Conservation (phyloP, 2,113 vertebrate species). For the Hydrolagus affinis region DNA sequence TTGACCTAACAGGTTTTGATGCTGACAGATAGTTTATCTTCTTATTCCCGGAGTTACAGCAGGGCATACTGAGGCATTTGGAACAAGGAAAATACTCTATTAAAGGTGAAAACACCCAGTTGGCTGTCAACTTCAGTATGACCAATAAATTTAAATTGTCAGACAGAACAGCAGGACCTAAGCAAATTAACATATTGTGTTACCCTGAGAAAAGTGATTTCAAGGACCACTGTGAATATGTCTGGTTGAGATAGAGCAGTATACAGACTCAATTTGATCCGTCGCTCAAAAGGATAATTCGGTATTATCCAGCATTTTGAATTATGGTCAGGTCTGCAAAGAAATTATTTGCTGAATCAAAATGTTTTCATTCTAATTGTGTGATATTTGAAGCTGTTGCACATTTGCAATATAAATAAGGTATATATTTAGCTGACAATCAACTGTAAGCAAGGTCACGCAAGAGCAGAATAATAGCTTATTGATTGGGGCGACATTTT, state of each 20-base stretch:
- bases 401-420: neutral
- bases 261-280: neutral
- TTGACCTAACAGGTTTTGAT: slow-evolving; percentile 22
- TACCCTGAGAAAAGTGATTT: neutral
- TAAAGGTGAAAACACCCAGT: neutral
- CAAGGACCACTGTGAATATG: slow-evolving; percentile 16
- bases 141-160: neutral
- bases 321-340: neutral
- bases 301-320: neutral
- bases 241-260: neutral
- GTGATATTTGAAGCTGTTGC: neutral
- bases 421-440: no score
- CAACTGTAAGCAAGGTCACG: neutral
- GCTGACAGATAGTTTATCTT: slow-evolving; percentile 23
- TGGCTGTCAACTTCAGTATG: neutral
- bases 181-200: neutral
- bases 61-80: neutral
- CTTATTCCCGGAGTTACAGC: neutral
- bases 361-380: neutral
- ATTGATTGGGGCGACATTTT: neutral
- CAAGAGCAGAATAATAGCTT: neutral
- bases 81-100: neutral
- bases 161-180: neutral
- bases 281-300: neutral
- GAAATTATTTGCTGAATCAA: neutral